Evolutionary conservation across 2,113 vertebrate species (phyloP).

Genomic region (Pandion haliaetus): DNA sequence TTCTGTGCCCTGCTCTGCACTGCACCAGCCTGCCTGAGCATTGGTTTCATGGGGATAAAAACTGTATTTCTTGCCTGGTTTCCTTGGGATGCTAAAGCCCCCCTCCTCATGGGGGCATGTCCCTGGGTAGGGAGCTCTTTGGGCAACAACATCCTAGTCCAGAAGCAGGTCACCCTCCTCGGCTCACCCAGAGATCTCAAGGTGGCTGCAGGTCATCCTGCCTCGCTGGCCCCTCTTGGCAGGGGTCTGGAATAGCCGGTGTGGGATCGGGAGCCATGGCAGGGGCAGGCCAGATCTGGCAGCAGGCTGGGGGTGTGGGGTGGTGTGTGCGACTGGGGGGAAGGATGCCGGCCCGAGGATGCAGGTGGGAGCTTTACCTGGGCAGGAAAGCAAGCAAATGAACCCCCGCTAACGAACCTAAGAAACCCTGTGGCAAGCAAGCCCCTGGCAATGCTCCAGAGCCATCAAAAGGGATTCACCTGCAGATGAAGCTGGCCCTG

Average conservation of each 20-base stretch:
- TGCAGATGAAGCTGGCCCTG: not conserved
- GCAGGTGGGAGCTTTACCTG: not conserved
- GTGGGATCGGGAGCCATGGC: rapidly evolving
- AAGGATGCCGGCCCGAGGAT: not conserved
- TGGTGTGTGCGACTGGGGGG: not conserved
- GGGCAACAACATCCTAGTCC: not conserved
- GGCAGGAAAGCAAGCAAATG: rapidly evolving
- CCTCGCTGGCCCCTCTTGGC: rapidly evolving
- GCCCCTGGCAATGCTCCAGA: not conserved
- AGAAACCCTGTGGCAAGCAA: rapidly evolving
- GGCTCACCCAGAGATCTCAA: not conserved
- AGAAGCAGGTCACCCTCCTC: not conserved
- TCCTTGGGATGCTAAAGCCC: not conserved
- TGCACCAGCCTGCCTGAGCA: not conserved
- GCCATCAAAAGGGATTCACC: not conserved
- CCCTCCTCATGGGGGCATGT: rapidly evolving
- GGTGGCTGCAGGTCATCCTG: not conserved
- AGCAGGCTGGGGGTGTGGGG: rapidly evolving
- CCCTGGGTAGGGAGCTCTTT: not conserved
- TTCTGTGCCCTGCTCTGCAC: rapidly evolving
- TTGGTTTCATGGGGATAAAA: not conserved
- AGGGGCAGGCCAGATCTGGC: not conserved
- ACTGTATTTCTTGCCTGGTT: not conserved
- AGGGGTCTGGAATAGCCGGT: not conserved
- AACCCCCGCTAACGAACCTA: not conserved